Evolutionary conservation across 2,888 invertebrate genomes (phyloP), one percentile per base, ranked within the genome.

Genomic region (Tenthredo scrophulariae): DNA sequence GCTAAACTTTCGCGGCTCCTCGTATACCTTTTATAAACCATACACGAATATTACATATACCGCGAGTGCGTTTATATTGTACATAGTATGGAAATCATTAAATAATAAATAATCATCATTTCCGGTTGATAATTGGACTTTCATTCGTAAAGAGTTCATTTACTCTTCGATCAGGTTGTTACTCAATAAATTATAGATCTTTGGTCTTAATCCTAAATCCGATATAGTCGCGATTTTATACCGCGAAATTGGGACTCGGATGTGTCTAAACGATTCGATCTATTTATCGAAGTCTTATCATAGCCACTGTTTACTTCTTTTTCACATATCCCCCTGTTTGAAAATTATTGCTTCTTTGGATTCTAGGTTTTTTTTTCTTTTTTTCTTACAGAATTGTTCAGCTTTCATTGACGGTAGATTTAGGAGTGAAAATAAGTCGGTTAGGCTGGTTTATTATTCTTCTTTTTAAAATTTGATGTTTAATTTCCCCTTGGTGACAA

Each of bases 401-500:
- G 43, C 7, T 72, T 72, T 6, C 5, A 46, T 70, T 33, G 22
- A 70, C 33, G 33, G 33, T 70, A 70, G 15, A 22, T 29, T 3
- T 70, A 33, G 29, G 29, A 37, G 4, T 37, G 15, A 37, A 70
- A 33, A 18, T 2, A 37, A 33, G 18, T 72, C n/a, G n/a, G n/a
- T 22, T 40, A 72, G 43, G n/a, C 29, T 43, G 18, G 43, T 13
- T 15, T 37, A 18, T n/a, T 70, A n/a, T 67, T 67, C 29, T 29
- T 67, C 29, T 67, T 29, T 75, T 75, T 77, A 15, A 18, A 77
- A 50, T 54, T 46, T 26, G 26, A 80, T 62, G 62, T 83, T 83
- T 67, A 83, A 83, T 83, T 83, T 83, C 80, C 37, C 67, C 22
- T 83, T 70, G 67, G 70, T 29, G 46, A 83, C 83, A 83, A 83